Evolutionary conservation across 2,888 invertebrate genomes (phyloP).

Genomic region (Trimorus sp.): DNA sequence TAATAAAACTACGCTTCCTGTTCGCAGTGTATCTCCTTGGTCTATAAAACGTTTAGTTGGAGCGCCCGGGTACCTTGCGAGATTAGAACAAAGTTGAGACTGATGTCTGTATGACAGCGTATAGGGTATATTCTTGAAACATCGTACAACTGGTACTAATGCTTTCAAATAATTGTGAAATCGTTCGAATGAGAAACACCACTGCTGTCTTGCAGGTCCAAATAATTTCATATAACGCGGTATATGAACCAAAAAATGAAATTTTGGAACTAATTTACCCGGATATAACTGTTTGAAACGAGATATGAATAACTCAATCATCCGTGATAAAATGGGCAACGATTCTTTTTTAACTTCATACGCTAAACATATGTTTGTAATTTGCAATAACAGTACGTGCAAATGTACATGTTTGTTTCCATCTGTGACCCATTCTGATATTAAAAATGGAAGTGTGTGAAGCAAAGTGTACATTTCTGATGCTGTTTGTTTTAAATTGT

Average conservation of each 20-base stretch:
- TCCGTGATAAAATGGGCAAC: no score
- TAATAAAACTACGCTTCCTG: no score
- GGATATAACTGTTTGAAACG: constrained; percentile 7
- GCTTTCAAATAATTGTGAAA: constrained; percentile 22
- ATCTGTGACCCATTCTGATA: not conserved
- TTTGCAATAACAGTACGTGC: no score
- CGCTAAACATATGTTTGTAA: not conserved
- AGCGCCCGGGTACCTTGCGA: no score
- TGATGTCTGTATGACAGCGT: constrained; percentile 12
- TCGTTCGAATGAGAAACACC: constrained; percentile 27
- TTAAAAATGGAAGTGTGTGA: constrained; percentile 1
- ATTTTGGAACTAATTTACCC: not conserved
- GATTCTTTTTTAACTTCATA: no score
- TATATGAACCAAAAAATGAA: not conserved
- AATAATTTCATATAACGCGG: not conserved
- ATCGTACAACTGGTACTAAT: constrained; percentile 9
- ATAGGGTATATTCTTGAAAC: constrained; percentile 27
- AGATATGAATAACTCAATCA: no score
- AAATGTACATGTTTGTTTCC: not conserved
- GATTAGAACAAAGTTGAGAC: no score
- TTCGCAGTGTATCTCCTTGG: no score
- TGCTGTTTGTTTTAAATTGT: constrained; percentile 38
- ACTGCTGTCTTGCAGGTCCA: constrained; percentile 33
- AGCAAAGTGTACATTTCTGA: constrained; percentile 1
- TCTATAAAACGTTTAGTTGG: no score